Evolutionary conservation across 2,888 invertebrate species (phyloP), one percentile per base, ranked within the genome.

Genomic region (Caenorhabditis plicata): DNA sequence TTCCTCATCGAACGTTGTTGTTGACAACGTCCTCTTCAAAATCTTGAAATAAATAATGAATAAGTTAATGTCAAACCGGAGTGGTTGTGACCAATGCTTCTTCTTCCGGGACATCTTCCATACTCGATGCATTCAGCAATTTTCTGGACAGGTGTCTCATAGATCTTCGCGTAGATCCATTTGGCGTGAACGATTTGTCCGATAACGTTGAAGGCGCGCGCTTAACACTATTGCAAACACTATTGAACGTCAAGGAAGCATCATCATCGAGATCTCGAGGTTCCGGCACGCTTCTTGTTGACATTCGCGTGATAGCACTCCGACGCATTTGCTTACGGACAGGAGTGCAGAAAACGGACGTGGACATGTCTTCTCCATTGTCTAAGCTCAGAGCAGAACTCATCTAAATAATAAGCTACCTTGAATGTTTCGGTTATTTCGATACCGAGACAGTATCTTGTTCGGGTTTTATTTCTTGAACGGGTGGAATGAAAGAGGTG

Each of bases 51-150:
- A 19, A 9, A 5, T 9, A 19, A 39, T 5, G 8, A 22, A 9
- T 23, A 19, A n/a, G 22, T 22, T 20, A 20, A 39, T 13, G 20
- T 20, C 9, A 17, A 4, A 20, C 19, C 29, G 42, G 42, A 13
- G 9, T 15, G 3, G 19, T 19, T 32, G 20, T 27, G 1, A 43
- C 23, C 17, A 50, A 32, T 25, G 43, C 50, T 19, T 58, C 58
- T 15, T 58, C 58, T 29, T 58, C 58, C 11, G 58, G 58, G n/a
- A 58, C 58, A 27, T 58, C 58, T 45, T 49, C 58, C 58, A 58
- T 58, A 31, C 41, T 49, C 23, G 31, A 48, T 23, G 41, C n/a
- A 5, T 25, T 44, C 36, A 58, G 2, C 5, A 27, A 29, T n/a
- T 49, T 43, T 20, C 45, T 49, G 27, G 48, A 45, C 3, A 58